Evolutionary conservation across 2,113 vertebrate species (phyloP), one percentile per base, ranked within the genome.

Genomic region (Tupaia tana): DNA sequence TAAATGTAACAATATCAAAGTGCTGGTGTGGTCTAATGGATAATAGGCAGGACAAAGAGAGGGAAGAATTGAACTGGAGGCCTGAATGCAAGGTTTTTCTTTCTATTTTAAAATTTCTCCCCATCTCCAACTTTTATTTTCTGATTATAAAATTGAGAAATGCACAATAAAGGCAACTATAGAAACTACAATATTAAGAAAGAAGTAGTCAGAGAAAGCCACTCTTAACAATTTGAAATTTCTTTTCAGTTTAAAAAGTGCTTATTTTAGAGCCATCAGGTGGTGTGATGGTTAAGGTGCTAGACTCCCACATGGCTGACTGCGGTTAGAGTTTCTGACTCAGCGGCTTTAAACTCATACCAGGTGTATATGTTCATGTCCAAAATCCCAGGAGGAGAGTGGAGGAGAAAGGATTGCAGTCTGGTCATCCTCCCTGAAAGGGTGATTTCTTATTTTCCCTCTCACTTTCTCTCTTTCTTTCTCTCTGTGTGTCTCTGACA

Each of bases 81-180:
- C 20, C 61, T 90, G 56, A 80, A 54, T 70, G 4, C 79, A 69
- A 34, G 19, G 13, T 87, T 95, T 94, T 66, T 85, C 78, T 69
- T 85, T 66, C 19, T 90, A 84, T 86, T 15, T 95, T 70, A 91
- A 86, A 93, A 27, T 86, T 7, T 7, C 12, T 84, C 1, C 27
- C 34, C 25, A 27, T 15, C 8, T 9, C 6, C 52, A 86, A 84
- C 1, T 95, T 67, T 71, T 58, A 52, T 58, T 52, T 95, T 89
- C 7, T 91, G 25, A 84, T 92, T 92, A 77, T 64, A 92, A 93
- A 96, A 81, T 59, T 85, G n/a, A 58, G 71, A 89, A 86, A 20
- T 93, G 7, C 7, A 88, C 34, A 71, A 18, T 14, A 18, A 86
- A 70, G 73, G 92, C 18, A 92, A 77, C 11, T 92, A 43, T 95